phyloP scores from a whole-genome alignment of 2,797 vertebrate genomes.

The Parauchenoglanis punctatus region DNA sequence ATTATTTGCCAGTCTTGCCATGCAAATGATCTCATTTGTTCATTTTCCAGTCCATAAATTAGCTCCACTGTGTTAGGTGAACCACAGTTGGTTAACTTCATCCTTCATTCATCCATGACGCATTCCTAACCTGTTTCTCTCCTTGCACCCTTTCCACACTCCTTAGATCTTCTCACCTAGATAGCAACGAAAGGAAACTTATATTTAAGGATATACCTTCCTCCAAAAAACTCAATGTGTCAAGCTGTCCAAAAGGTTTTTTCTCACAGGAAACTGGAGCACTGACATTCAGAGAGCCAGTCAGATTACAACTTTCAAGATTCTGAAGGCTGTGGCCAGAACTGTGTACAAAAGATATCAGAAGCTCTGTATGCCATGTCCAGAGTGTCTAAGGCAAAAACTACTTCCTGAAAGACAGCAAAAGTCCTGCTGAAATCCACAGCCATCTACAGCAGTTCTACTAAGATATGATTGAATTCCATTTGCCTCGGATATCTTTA shows the following conservation, averaged over 20 bases:
- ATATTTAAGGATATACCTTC: neutral
- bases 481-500: slow-evolving; percentile 6
- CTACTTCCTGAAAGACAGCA: neutral
- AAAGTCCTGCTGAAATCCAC: neutral
- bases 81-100: neutral
- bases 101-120: neutral
- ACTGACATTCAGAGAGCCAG: neutral
- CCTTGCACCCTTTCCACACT: neutral
- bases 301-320: neutral
- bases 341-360: neutral
- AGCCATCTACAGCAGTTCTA: neutral
- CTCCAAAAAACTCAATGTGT: neutral
- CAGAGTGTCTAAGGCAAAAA: neutral
- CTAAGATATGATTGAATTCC: neutral
- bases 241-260: neutral
- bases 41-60: neutral
- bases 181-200: neutral
- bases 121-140: neutral
- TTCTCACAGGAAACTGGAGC: neutral
- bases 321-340: neutral
- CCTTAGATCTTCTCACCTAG: neutral
- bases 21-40: neutral
- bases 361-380: neutral
- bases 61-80: neutral
- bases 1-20: neutral